phyloP scores from a whole-genome alignment of 2,888 invertebrate species.

The Pterostichus niger region DNA sequence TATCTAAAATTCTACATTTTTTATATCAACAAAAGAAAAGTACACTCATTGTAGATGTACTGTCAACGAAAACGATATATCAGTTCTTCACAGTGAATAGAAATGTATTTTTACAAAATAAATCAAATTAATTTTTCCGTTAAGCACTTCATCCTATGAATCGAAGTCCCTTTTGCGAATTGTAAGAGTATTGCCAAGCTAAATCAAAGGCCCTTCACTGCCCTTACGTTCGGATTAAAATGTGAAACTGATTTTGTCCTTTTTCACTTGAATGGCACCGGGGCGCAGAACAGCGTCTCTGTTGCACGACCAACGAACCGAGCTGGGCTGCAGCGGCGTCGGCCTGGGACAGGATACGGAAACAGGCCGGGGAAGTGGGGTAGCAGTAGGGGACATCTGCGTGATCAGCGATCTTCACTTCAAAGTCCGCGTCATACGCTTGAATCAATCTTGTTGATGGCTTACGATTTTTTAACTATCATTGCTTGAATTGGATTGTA shows the following conservation, averaged over 20 bases:
- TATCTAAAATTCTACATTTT: too few species aligned
- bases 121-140: slow-evolving; percentile 17
- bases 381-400: slow-evolving; percentile 35
- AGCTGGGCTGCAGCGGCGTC: slow-evolving; percentile 1
- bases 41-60: too few species aligned
- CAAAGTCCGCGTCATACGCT: slow-evolving; percentile 61
- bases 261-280: slow-evolving; percentile 34
- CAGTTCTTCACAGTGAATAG: too few species aligned
- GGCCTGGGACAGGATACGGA: slow-evolving; percentile 16
- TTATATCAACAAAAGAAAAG: too few species aligned
- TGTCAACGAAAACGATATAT: too few species aligned
- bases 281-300: not conserved
- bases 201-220: slow-evolving; percentile 39
- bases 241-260: slow-evolving; percentile 53
- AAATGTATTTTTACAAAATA: not conserved
- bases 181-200: slow-evolving; percentile 1
- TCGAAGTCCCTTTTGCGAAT: slow-evolving; percentile 12
- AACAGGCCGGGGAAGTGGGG: not conserved
- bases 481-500: slow-evolving; percentile 41
- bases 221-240: slow-evolving; percentile 46
- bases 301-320: not conserved
- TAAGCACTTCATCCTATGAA: not conserved
- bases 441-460: slow-evolving; percentile 59
- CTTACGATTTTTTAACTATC: slow-evolving; percentile 53
- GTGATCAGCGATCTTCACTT: slow-evolving; percentile 58